A percentile compares a stretch with the other conserved stretches of the same genome.
Conservation (phyloP, 2,888 invertebrate genomes). For the Chrysolina haemoptera region DNA sequence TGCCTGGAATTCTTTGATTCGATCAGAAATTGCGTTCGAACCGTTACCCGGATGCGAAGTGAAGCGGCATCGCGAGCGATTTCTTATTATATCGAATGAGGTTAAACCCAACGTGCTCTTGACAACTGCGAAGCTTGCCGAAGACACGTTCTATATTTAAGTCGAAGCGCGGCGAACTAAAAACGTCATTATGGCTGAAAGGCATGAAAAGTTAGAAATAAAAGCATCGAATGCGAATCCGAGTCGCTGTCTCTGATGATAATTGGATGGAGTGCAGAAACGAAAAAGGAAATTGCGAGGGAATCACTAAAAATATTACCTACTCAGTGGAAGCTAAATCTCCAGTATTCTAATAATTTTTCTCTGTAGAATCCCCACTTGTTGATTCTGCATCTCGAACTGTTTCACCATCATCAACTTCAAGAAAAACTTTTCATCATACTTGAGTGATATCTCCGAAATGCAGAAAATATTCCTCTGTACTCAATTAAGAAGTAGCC, state of each 20-base stretch:
- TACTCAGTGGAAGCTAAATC: too few relatives aligned
- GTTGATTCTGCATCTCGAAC: too few relatives aligned
- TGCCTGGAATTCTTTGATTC: background rate
- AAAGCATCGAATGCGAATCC: slow-evolving; percentile 11
- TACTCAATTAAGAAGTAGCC: too few relatives aligned
- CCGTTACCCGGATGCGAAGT: background rate
- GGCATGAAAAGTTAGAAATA: background rate
- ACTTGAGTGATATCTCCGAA: too few relatives aligned
- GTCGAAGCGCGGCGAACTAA: slow-evolving; percentile 18
- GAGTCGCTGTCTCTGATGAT: slow-evolving; percentile 4
- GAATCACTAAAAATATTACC: background rate
- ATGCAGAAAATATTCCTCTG: too few relatives aligned
- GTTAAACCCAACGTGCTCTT: slow-evolving; percentile 2
- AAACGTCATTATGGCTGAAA: slow-evolving; percentile 13
- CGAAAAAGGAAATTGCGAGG: background rate
- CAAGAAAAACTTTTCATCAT: too few relatives aligned
- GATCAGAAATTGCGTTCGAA: background rate
- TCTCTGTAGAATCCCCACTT: too few relatives aligned
- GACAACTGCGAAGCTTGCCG: slow-evolving; percentile 13
- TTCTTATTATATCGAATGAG: slow-evolving; percentile 14
- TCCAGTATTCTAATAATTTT: too few relatives aligned
- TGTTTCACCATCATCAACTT: too few relatives aligned
- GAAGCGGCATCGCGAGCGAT: background rate
- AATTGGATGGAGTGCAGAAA: slow-evolving; percentile 5
- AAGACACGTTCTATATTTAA: slow-evolving; percentile 16